Conservation (phyloP, 2,113 vertebrate genomes). For the Vireo altiloquus region DNA sequence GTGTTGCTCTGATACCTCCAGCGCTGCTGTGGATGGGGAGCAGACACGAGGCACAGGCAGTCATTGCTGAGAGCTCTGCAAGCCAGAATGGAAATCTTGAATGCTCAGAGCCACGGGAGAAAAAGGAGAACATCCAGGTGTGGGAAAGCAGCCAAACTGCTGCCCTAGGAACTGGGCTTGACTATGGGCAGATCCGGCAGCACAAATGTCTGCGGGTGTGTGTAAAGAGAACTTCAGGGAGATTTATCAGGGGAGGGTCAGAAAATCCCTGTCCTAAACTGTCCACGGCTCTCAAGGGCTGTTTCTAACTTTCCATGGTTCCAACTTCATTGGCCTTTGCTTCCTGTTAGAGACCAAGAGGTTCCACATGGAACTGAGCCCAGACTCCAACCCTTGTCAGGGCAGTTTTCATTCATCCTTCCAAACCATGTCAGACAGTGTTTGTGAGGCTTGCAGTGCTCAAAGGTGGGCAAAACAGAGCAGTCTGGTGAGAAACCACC, state of each 20-base stretch:
- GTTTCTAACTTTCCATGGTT: background rate
- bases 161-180: background rate
- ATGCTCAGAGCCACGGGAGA: accelerated
- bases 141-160: background rate
- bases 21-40: constrained; percentile 50
- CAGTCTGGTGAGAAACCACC: background rate
- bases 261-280: background rate
- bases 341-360: background rate
- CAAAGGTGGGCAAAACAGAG: background rate
- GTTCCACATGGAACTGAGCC: background rate
- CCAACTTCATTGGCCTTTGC: background rate
- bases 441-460: background rate
- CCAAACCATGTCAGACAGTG: background rate
- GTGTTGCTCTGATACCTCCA: constrained; percentile 61
- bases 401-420: background rate
- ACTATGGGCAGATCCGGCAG: background rate
- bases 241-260: background rate
- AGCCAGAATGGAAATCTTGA: background rate
- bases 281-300: background rate
- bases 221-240: background rate
- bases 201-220: background rate
- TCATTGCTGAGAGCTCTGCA: background rate
- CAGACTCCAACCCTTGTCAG: background rate
- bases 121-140: background rate
- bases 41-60: background rate